These are phyloP conservation scores for Vollenhovia emeryi DNA, from an alignment of 1,140 invertebrate genomes.

Conservation along the genomic window DNA sequence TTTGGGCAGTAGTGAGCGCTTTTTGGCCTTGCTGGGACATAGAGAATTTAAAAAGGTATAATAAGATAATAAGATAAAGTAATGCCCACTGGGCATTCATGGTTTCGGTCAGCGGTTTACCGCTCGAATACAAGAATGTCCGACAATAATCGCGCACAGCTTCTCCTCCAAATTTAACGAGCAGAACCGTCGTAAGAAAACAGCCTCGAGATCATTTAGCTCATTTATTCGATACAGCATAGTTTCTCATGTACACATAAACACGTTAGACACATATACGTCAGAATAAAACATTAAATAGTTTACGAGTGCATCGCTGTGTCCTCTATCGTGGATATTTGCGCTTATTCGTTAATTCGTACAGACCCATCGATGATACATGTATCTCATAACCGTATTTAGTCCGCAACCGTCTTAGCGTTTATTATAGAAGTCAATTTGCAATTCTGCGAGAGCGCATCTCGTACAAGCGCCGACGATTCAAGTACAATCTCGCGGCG, in stretches of 20 bases:
- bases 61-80: too few relatives aligned
- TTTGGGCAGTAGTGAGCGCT: too few relatives aligned
- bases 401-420: conserved; percentile 35
- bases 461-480: not conserved
- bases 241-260: conserved; percentile 45
- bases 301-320: conserved; percentile 48
- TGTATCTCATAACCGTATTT: conserved; percentile 21
- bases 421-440: conserved; percentile 49
- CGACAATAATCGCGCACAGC: too few relatives aligned
- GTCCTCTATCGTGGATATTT: conserved; percentile 47
- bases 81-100: too few relatives aligned
- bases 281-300: conserved; percentile 51
- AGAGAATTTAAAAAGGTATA: too few relatives aligned
- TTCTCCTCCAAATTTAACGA: too few relatives aligned
- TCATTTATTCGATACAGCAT: conserved; percentile 52
- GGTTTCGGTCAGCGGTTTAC: too few relatives aligned
- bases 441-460: conserved; percentile 13
- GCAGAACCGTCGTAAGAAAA: not conserved
- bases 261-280: conserved; percentile 46
- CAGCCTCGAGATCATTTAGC: conserved; percentile 29
- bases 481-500: conserved; percentile 12
- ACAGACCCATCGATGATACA: conserved; percentile 25
- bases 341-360: conserved; percentile 6
- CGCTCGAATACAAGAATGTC: too few relatives aligned
- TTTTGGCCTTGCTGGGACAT: too few relatives aligned